Percentiles rank a stretch among this genome's conserved stretches.
Conservation (phyloP, 2,888 invertebrate species). For the Cephus rjabovi region DNA sequence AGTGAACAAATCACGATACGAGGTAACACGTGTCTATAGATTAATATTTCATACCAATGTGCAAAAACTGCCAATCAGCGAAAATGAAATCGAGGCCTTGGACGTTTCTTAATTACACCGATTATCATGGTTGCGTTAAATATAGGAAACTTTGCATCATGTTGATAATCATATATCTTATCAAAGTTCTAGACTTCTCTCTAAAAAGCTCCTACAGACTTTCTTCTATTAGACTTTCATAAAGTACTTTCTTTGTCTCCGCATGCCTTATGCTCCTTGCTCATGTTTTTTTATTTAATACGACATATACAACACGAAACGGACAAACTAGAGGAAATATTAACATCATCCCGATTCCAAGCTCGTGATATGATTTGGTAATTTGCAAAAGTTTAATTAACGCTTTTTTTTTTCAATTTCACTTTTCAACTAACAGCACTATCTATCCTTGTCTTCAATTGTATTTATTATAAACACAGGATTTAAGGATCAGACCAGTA, state of each 20-base stretch:
- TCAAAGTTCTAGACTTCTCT: background rate
- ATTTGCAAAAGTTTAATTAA: background rate
- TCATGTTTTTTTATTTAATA: background rate
- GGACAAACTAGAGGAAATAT: too few species aligned
- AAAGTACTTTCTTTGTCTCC: background rate
- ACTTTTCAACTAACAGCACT: background rate
- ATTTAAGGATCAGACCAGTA: too few species aligned
- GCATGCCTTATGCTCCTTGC: background rate
- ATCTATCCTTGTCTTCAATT: background rate
- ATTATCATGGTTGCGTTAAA: background rate
- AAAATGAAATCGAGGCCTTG: background rate
- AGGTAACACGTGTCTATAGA: background rate
- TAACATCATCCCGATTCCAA: background rate
- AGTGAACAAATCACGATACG: background rate
- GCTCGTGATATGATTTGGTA: too few species aligned
- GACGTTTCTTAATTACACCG: background rate
- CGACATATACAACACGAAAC: background rate
- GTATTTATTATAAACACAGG: too few species aligned
- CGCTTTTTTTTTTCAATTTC: background rate
- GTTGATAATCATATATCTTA: background rate
- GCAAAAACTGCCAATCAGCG: background rate
- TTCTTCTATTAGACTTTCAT: too few species aligned
- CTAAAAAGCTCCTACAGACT: background rate
- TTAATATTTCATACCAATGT: background rate
- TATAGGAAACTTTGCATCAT: background rate